Base-by-base conservation (phyloP, 2,797 vertebrate genomes). In the Darevskia mixta region DNA sequence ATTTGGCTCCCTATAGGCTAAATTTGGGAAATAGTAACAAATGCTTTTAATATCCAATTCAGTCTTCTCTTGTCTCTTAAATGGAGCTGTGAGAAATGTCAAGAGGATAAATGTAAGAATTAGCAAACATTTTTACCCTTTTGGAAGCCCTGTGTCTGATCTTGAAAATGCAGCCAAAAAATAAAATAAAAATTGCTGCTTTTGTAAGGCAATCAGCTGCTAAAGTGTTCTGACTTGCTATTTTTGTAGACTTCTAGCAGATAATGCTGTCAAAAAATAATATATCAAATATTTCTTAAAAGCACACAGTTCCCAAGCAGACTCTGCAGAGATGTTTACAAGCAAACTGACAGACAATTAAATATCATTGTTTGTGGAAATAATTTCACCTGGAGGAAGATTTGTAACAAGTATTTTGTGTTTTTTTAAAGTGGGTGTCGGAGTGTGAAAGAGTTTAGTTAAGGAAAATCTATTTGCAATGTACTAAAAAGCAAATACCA, bases 91-190 rank as follows among this genome's bases (percentile, higher is more conserved):
- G 45, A 88, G 6, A 25, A 11, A 29, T 17, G 45, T 49, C 9
- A 86, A 64, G 0, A 71, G 0, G 45, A 76, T 35, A 69, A 73
- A 69, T 25, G 7, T 69, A 84, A 82, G 32, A 27, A 82, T 71
- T 88, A 17, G 25, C 69, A 79, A 86, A 82, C 72, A 83, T 90
- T 87, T 83, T 82, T 85, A 83, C 5, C 1, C 72, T 77, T 80
- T 66, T 84, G 11, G 76, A 87, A 71, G 35, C 0, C 32, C 13
- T 8, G 0, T 66, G 20, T 55, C 3, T 89, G 38, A 73, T 61
- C 23, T 67, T 78, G 69, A 32, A 81, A 83, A 27, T 45, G 13
- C 29, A 87, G 8, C 8, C 35, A 15, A 83, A 64, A 75, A 4
- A 35, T n/a, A 61, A n/a, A 41, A 58, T n/a, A 67, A 69, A 35